Percentiles rank a stretch among this genome's conserved stretches.
Evolutionary conservation across 2,113 vertebrate genomes (phyloP).

Genomic region (Pelecanus crispus): DNA sequence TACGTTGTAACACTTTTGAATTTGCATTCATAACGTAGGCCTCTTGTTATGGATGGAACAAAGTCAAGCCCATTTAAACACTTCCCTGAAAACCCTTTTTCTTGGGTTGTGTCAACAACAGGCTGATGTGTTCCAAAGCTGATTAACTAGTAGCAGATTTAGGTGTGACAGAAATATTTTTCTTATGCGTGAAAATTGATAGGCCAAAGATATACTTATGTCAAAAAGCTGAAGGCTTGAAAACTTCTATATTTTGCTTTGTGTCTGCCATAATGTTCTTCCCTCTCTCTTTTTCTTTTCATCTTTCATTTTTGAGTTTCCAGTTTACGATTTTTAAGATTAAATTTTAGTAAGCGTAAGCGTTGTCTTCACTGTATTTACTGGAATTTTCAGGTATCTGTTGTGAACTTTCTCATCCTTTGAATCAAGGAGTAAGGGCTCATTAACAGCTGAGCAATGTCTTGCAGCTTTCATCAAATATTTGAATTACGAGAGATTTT

Average conservation of each 20-base stretch:
- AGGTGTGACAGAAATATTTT: neutral
- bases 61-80: neutral
- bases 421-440: neutral
- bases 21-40: neutral
- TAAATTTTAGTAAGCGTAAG: neutral
- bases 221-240: neutral
- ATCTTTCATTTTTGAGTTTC: neutral
- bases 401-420: neutral
- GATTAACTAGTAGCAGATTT: neutral
- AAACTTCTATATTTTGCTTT: neutral
- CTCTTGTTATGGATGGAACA: neutral
- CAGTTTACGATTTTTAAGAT: neutral
- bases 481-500: neutral
- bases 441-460: neutral
- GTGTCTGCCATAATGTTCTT: neutral
- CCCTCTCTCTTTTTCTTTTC: neutral
- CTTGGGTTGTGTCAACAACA: neutral
- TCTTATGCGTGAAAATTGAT: neutral
- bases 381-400: neutral
- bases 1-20: neutral
- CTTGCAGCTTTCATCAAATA: neutral
- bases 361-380: neutral
- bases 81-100: neutral
- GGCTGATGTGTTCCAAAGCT: neutral
- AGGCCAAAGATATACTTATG: accelerated